Percentiles rank a stretch among this genome's conserved stretches.
Evolutionary conservation across 2,113 vertebrate species (phyloP).

Genomic region (Stegastes partitus): DNA sequence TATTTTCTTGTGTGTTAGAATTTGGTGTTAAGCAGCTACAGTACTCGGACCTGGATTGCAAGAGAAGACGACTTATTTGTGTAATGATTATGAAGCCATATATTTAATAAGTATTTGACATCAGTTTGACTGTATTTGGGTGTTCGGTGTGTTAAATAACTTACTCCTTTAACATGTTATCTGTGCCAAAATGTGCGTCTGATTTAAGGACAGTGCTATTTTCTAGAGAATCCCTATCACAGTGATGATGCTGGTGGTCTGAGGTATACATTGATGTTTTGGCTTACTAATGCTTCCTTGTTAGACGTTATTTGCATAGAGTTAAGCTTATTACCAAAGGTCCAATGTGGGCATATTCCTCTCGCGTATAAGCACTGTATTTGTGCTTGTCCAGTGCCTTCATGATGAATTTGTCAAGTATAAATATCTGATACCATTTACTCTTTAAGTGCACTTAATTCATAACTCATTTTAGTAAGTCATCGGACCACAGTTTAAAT

Average conservation of each 20-base stretch:
- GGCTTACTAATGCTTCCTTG: not conserved
- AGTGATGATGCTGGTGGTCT: conserved; percentile 8
- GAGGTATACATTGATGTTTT: conserved; percentile 19
- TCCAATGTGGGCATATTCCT: not conserved
- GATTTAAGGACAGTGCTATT: not conserved
- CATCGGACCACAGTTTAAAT: conserved; percentile 68
- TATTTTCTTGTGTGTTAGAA: conserved; percentile 30
- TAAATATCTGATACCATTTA: conserved; percentile 60
- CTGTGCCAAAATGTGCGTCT: conserved; percentile 16
- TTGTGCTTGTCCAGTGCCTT: conserved; percentile 65
- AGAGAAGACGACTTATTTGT: conserved; percentile 49
- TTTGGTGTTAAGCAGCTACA: conserved; percentile 40
- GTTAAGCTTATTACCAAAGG: conserved; percentile 3
- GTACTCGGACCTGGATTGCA: conserved; percentile 50
- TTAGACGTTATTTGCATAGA: not conserved
- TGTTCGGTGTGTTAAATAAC: conserved; percentile 46
- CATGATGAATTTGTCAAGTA: conserved; percentile 38
- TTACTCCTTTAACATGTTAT: conserved; percentile 34
- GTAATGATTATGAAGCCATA: conserved; percentile 80
- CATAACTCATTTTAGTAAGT: conserved; percentile 53
- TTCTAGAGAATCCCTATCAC: conserved; percentile 19
- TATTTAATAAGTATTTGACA: conserved; percentile 69
- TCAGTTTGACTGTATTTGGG: conserved; percentile 58
- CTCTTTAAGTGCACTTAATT: conserved; percentile 70
- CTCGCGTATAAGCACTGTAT: not conserved